Evolutionary conservation across 1,140 invertebrate genomes (phyloP).

Genomic region (Pinna nobilis): DNA sequence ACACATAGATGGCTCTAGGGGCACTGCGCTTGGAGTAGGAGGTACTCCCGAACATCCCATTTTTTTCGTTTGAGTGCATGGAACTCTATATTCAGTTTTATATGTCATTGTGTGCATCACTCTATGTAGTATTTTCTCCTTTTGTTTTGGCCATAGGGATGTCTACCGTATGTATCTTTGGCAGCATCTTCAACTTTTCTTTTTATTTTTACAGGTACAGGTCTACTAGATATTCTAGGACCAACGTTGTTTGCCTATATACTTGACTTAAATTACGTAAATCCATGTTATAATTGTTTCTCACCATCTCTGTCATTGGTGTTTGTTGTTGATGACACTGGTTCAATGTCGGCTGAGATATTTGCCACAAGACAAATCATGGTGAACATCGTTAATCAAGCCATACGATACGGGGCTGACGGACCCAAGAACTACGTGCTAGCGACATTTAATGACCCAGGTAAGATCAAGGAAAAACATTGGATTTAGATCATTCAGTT

Average conservation of each 20-base stretch:
- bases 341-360: conserved; percentile 39
- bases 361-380: not conserved
- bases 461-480: no score
- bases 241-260: not conserved
- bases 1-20: no score
- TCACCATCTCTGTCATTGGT: conserved; percentile 17
- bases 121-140: no score
- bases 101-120: no score
- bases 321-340: conserved; percentile 36
- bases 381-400: conserved; percentile 14
- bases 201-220: not conserved
- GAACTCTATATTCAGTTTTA: no score
- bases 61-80: no score
- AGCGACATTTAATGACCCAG: conserved; percentile 39
- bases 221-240: not conserved
- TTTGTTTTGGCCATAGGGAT: no score
- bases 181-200: not conserved
- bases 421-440: conserved; percentile 24
- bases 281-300: conserved; percentile 28
- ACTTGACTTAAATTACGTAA: not conserved
- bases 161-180: no score
- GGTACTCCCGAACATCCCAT: no score
- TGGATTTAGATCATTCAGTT: no score
- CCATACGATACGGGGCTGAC: not conserved
- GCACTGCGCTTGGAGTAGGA: no score